Conservation (phyloP, 37 sponge, comb jelly and placozoan genomes). For the Lycopodina hypogea region DNA sequence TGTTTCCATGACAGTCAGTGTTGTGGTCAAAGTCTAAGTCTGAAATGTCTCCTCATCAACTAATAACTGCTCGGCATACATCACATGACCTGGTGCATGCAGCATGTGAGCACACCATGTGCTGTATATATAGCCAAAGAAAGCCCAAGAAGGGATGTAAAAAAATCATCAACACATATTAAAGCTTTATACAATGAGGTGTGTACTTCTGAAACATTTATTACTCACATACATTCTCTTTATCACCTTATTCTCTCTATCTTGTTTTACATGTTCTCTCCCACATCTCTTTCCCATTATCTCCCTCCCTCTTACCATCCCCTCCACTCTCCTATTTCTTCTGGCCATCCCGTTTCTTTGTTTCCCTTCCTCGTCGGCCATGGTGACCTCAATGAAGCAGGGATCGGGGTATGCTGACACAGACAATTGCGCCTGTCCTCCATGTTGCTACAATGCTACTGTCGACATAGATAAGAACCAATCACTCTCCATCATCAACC, state of each 20-base stretch:
- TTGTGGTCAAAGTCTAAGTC: no score
- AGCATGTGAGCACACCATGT: no score
- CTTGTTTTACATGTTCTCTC: background rate
- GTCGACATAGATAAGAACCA: conserved; percentile 34
- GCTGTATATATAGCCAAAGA: no score
- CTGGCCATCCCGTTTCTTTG: background rate
- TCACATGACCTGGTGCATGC: no score
- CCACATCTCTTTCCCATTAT: background rate
- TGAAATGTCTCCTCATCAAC: no score
- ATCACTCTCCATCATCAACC: conserved; percentile 18
- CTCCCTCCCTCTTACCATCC: background rate
- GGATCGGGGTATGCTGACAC: conserved; percentile 70
- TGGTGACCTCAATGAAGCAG: background rate
- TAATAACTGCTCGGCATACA: no score
- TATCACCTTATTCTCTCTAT: background rate
- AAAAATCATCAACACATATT: no score
- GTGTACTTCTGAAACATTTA: no score
- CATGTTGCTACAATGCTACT: conserved; percentile 70
- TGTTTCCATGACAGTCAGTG: no score
- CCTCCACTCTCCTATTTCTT: background rate
- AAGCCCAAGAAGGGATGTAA: no score
- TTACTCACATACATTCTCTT: background rate
- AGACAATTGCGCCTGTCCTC: conserved; percentile 79
- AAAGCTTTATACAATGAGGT: no score
- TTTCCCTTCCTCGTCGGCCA: background rate